Evolutionary conservation across 2,113 vertebrate genomes (phyloP).

Genomic region (Benitochromis conjunctus): DNA sequence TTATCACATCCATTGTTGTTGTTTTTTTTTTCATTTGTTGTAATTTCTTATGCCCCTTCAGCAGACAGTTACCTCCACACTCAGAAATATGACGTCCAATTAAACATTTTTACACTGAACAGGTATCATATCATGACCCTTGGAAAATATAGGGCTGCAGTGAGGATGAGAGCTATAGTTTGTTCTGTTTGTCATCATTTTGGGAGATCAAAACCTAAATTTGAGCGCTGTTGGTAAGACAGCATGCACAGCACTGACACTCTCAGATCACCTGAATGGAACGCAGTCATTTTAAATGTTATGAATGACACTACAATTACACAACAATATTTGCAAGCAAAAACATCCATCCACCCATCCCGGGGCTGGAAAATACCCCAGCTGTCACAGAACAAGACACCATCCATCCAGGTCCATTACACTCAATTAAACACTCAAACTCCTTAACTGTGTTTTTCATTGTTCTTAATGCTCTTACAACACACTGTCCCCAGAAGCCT

Average conservation of each 20-base stretch:
- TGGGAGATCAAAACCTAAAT: neutral
- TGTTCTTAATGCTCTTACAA: neutral
- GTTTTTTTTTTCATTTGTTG: neutral
- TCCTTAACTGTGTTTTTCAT: neutral
- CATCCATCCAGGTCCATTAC: neutral
- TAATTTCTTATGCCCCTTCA: neutral
- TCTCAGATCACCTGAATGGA: neutral
- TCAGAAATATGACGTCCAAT: neutral
- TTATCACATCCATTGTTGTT: neutral
- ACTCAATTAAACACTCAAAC: neutral
- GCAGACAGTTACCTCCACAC: neutral
- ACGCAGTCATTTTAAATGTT: neutral
- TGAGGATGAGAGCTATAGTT: neutral
- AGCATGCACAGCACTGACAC: neutral
- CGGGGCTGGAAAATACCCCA: neutral
- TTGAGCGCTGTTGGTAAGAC: neutral
- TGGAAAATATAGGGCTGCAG: neutral
- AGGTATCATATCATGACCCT: neutral
- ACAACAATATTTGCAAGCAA: neutral
- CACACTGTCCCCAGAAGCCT: neutral
- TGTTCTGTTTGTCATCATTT: neutral
- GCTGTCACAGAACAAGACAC: neutral
- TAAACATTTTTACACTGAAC: neutral
- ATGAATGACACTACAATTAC: neutral
- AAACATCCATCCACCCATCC: neutral